Base-by-base conservation (phyloP, 2,888 invertebrate species). In the Tetrapedia diversipes region DNA sequence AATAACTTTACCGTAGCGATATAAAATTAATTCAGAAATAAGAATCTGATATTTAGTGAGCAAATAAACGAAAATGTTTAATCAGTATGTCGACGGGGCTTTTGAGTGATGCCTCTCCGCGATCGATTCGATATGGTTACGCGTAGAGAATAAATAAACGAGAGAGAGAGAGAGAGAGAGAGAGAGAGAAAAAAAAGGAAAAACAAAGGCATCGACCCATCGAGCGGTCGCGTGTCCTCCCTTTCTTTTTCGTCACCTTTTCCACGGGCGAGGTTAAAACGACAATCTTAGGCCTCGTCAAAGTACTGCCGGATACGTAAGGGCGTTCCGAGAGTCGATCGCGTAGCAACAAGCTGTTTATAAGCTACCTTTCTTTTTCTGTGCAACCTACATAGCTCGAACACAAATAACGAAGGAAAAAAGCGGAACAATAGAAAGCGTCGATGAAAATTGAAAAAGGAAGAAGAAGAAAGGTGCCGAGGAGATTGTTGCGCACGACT, bases 231-330 rank as follows among this genome's bases (percentile, higher is more conserved):
- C 70, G 51, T 76, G 61, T 66, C 57, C 70, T 14, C 72, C n/a
- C 70, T 37, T 54, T 49, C 61, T 60, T 56, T 39, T 59, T 70
- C 47, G 57, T 69, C 60, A 63, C 64, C 59, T 54, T 64, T 45
- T 74, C 60, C 66, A 71, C 66, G 76, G 77, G 54, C 86, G 86
- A 86, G 85, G 85, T 79, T 85, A 51, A 78, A 89, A 87, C 86
- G 91, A 91, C 91, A 91, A 91, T 91, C 91, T 90, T 88, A 91
- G 90, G 89, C 91, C 91, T 92, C 91, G 91, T 91, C 90, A 89
- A 37, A 89, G 83, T 88, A 89, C 89, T 90, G 88, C 89, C 87
- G 87, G 90, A 89, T 89, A 83, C 86, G 79, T 74, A 80, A 69
- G 86, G 87, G 86, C 86, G 86, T 89, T 90, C 87, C 88, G 87